Base-by-base conservation (phyloP, 2,888 invertebrate genomes). In the Meganola albula region DNA sequence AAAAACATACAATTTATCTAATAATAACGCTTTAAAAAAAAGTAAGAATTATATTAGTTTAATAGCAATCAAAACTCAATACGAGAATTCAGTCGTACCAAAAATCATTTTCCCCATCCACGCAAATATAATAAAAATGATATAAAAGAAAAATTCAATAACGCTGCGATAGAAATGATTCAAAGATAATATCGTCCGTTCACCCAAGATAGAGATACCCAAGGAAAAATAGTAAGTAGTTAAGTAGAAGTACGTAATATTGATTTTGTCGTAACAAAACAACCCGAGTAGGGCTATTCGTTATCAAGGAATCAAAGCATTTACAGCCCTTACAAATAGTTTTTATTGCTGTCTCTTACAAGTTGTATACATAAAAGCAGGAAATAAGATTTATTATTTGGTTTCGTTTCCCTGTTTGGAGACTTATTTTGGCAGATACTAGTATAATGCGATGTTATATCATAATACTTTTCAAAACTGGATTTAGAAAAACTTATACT, bases 291-390 rank as follows among this genome's bases (percentile, higher is more conserved):
- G 39, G 41, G 48, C 51, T 47, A 62, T 62, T 53, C 42, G 47
- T 61, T 63, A 59, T 58, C 53, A 60, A 48, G 52, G 49, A 63
- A 68, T 64, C 62, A 59, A 63, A 65, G 54, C 59, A 48, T 58
- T 62, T 53, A 51, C 51, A 46, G 42, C 46, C 55, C 47, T 56
- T 59, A 61, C 59, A 66, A 61, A 61, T 63, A 50, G 58, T 50
- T 46, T 57, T 61, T 69, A 57, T 64, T 53, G 61, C 63, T 60
- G 63, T 67, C 68, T 62, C 55, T 20, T 20, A 20, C 20, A 20
- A 7, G 20, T n/a, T n/a, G n/a, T n/a, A n/a, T n/a, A n/a, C n/a
- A n/a, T n/a, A n/a, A n/a, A n/a, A n/a, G n/a, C n/a, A n/a, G n/a
- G n/a, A n/a, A n/a, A n/a, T n/a, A n/a, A n/a, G n/a, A n/a, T n/a